Evolutionary conservation across 2,888 invertebrate species (phyloP), one percentile per base, ranked within the genome.

Genomic region (Choreutis nemorana): DNA sequence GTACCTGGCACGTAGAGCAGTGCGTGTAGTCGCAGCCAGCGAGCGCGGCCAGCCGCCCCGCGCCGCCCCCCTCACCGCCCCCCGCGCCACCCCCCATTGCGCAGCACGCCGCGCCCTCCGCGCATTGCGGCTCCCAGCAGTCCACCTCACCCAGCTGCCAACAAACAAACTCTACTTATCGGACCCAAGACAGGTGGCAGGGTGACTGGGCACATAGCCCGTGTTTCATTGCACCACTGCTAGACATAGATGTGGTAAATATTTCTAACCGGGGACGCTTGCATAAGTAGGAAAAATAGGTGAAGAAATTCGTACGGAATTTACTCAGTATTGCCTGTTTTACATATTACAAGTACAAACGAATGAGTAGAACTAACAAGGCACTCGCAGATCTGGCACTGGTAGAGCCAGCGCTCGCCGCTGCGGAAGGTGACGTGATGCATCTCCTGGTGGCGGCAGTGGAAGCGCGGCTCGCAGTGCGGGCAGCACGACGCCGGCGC

Each of bases 311-410:
- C n/a, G n/a, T n/a, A n/a, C n/a, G n/a, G n/a, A n/a, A n/a, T n/a
- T n/a, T n/a, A n/a, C n/a, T n/a, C n/a, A n/a, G n/a, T n/a, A n/a
- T n/a, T n/a, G n/a, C n/a, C n/a, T n/a, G n/a, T n/a, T n/a, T n/a
- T n/a, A n/a, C n/a, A n/a, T n/a, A n/a, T n/a, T n/a, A n/a, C n/a
- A n/a, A n/a, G n/a, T 14, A 23, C 11, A 13, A 11, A 18, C 3
- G 14, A 22, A 13, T 5, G 29, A 12, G 15, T 14, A 9, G 8
- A n/a, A 26, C 83, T 81, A 56, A 90, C 90, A 67, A 91, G 81
- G 72, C 94, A 94, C 81, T 94, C 92, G 81, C 94, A 94, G 39
- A 90, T 90, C 81, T 92, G 91, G 70, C 94, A 94, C 70, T 93
- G 90, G 77, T 91, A 92, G 45, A 90, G 87, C 94, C 94, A 94